A percentile compares a stretch with the other conserved stretches of the same genome.
Conservation (phyloP, 2,113 vertebrate genomes). For the Gopherus evgoodei region DNA sequence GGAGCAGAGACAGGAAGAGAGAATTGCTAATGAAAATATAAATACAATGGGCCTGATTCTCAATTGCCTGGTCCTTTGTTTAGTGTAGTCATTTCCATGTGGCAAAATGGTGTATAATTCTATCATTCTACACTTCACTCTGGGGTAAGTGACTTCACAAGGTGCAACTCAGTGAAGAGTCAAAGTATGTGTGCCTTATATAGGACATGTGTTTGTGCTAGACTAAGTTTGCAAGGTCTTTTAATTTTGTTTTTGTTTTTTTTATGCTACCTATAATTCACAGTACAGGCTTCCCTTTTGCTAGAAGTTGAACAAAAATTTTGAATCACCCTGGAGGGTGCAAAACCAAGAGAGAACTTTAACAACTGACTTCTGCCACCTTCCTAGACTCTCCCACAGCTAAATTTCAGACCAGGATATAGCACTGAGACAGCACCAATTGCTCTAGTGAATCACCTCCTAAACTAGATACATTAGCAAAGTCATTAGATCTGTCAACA, state of each 20-base stretch:
- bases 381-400: not conserved
- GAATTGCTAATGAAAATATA: not conserved
- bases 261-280: not conserved
- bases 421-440: not conserved
- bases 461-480: too few relatives aligned
- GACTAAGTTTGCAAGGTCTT: not conserved
- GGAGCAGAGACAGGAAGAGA: not conserved
- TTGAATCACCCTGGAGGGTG: not conserved
- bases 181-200: not conserved
- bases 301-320: not conserved
- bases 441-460: conserved; percentile 4
- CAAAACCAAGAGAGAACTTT: not conserved
- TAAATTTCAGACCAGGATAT: conserved; percentile 18
- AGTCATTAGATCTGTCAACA: not conserved
- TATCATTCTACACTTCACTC: not conserved
- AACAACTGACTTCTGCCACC: not conserved
- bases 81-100: not conserved
- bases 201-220: not conserved
- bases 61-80: fast-evolving
- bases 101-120: not conserved
- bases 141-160: not conserved
- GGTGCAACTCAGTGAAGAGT: not conserved
- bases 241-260: not conserved
- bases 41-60: not conserved
- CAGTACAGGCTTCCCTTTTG: not conserved